Percentiles rank a stretch among this genome's conserved stretches.
phyloP scores from a whole-genome alignment of 2,888 invertebrate species.

The Amphipyra tragopoginis region DNA sequence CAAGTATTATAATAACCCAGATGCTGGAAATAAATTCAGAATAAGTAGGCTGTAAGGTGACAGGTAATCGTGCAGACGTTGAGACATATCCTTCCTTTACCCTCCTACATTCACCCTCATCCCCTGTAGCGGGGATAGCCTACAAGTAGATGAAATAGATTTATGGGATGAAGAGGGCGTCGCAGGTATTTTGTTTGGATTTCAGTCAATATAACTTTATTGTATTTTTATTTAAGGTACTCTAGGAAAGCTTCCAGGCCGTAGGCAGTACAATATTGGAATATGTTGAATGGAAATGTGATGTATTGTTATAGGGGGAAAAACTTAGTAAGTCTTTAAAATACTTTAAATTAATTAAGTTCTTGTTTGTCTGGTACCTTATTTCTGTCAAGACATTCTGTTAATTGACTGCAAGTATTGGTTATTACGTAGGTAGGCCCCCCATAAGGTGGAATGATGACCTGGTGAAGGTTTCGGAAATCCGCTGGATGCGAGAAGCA shows the following conservation, averaged over 20 bases:
- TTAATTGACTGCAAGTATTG: too few relatives aligned
- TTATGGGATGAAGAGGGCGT: conserved; percentile 24
- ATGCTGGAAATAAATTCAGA: conserved; percentile 20
- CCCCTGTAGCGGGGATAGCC: background rate
- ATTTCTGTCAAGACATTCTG: too few relatives aligned
- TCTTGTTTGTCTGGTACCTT: too few relatives aligned
- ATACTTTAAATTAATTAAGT: too few relatives aligned
- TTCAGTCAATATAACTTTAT: conserved; percentile 29
- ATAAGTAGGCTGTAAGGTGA: conserved; percentile 42
- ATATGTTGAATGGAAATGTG: too few relatives aligned
- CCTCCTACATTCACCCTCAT: conserved; percentile 7
- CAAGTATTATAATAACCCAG: background rate
- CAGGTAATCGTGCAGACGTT: conserved; percentile 25
- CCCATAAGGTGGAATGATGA: too few relatives aligned
- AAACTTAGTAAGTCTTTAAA: too few relatives aligned
- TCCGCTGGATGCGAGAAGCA: too few relatives aligned
- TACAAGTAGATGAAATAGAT: conserved; percentile 18
- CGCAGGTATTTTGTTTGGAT: conserved; percentile 18
- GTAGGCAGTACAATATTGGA: too few relatives aligned
- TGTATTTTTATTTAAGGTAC: conserved; percentile 32
- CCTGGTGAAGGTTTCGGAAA: too few relatives aligned
- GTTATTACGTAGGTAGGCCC: too few relatives aligned
- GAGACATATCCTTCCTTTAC: conserved; percentile 34
- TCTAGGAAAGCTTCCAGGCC: conserved; percentile 12
- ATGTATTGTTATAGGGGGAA: too few relatives aligned